Evolutionary conservation across 2,888 invertebrate genomes (phyloP), one percentile per base, ranked within the genome.

Genomic region (Syrista parreyssii): DNA sequence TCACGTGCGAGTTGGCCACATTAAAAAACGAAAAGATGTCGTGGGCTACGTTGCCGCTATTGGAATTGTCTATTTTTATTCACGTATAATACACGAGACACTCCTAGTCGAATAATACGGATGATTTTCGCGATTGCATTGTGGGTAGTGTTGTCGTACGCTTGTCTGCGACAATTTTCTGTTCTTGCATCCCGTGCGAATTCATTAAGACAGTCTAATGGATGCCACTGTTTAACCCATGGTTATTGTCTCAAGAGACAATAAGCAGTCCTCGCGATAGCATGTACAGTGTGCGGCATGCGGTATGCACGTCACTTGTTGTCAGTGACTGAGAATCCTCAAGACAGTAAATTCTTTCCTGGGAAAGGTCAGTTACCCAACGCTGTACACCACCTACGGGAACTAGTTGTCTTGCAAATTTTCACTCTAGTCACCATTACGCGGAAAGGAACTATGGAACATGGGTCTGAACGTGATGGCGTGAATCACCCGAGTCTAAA

Each of bases 351-450:
- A 78, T 80, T 79, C 76, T 79, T 77, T 82, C 75, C 76, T 79
- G 80, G 74, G 80, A 79, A 80, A 80, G 82, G 82, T 82, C 82
- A 82, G 82, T 82, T 79, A 80, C 79, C 78, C 79, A 55, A 6
- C 15, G 55, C 4, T 55, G 6, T 9, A 2, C 23, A 9, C 23
- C 55, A 23, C 55, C 9, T 55, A 55, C 55, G 23, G 55, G 23
- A 55, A 23, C 9, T 23, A 23, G 55, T 55, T 55, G 71, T 71
- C 12, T 71, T 71, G 71, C 71, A 71, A 71, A 71, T 71, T 71
- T 71, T 33, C 33, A 71, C 55, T 71, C 6, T 6, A 71, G 12
- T 71, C 71, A 9, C 71, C 71, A 71, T 71, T 33, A 33, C 31
- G 71, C 31, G 71, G 31, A 71, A 71, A 31, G 15, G 71, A 71